Conservation (phyloP, 2,113 vertebrate species). For the Corythaeola cristata region DNA sequence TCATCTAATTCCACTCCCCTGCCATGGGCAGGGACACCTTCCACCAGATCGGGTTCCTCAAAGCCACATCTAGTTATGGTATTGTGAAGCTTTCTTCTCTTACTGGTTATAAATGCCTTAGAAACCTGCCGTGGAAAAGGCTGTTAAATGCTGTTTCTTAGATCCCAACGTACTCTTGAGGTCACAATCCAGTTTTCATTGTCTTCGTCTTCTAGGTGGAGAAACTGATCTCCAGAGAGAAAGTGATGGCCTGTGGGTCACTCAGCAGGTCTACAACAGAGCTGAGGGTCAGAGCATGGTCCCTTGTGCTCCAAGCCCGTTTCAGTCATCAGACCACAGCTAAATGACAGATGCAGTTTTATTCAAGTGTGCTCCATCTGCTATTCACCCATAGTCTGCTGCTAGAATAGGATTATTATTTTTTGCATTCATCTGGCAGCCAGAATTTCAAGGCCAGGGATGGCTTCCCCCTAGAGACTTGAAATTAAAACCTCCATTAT, state of each 20-base stretch:
- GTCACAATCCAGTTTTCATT: not conserved
- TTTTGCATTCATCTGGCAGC: constrained; percentile 11
- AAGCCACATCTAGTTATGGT: too few species aligned
- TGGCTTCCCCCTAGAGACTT: not conserved
- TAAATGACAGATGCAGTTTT: constrained; percentile 4
- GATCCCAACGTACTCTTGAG: accelerated
- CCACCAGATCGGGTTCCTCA: too few species aligned
- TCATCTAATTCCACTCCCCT: too few species aligned
- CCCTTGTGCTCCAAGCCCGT: not conserved
- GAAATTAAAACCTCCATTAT: constrained; percentile 24
- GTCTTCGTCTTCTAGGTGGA: not conserved
- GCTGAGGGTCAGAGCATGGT: not conserved
- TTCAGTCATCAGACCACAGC: not conserved
- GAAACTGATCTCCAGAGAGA: not conserved
- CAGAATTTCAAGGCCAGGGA: not conserved
- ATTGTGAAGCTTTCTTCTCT: not conserved
- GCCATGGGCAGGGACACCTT: too few species aligned
- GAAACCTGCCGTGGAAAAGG: not conserved
- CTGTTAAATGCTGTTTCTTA: not conserved
- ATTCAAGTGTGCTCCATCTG: not conserved
- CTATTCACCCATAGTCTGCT: not conserved
- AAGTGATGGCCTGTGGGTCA: not conserved
- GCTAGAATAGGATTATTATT: constrained; percentile 1
- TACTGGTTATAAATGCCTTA: not conserved
- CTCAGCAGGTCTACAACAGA: not conserved